phyloP scores from a whole-genome alignment of 2,888 invertebrate species.

The Cheilosia scutellata region DNA sequence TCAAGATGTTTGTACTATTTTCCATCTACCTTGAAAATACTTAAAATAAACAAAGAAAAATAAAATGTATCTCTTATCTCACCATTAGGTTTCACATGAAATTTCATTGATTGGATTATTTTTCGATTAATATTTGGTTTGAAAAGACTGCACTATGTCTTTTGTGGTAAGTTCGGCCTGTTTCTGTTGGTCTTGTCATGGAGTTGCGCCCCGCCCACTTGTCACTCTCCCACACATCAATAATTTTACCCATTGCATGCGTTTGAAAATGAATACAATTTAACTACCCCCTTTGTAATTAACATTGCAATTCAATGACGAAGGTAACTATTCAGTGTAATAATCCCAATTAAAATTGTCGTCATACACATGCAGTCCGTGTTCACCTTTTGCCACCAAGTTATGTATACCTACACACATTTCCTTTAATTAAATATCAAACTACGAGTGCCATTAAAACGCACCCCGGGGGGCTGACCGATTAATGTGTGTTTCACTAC shows the following conservation, averaged over 20 bases:
- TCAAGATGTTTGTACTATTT: too few species aligned
- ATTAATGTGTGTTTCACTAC: slow-evolving; percentile 52
- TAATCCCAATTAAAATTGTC: slow-evolving; percentile 57
- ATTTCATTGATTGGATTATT: slow-evolving; percentile 40
- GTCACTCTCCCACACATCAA: slow-evolving; percentile 1
- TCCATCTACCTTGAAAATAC: too few species aligned
- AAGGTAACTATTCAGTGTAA: slow-evolving; percentile 42
- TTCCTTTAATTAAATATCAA: slow-evolving; percentile 15
- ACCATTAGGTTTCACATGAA: slow-evolving; percentile 38
- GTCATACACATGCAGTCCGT: slow-evolving; percentile 16
- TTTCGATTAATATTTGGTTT: slow-evolving; percentile 19
- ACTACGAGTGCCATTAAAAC: slow-evolving; percentile 31
- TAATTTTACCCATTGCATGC: slow-evolving; percentile 41
- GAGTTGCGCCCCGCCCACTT: neutral
- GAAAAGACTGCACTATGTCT: slow-evolving; percentile 42
- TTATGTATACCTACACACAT: neutral
- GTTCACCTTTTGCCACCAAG: slow-evolving; percentile 17
- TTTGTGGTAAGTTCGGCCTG: slow-evolving; percentile 59
- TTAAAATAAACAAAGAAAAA: neutral
- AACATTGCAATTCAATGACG: slow-evolving; percentile 46
- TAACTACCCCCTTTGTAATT: slow-evolving; percentile 34
- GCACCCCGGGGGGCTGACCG: slow-evolving; percentile 40
- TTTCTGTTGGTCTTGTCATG: slow-evolving; percentile 39
- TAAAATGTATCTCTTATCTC: slow-evolving; percentile 39
- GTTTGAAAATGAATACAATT: slow-evolving; percentile 12